Conservation (phyloP, 2,888 invertebrate genomes). For the Cephus nigrinus region DNA sequence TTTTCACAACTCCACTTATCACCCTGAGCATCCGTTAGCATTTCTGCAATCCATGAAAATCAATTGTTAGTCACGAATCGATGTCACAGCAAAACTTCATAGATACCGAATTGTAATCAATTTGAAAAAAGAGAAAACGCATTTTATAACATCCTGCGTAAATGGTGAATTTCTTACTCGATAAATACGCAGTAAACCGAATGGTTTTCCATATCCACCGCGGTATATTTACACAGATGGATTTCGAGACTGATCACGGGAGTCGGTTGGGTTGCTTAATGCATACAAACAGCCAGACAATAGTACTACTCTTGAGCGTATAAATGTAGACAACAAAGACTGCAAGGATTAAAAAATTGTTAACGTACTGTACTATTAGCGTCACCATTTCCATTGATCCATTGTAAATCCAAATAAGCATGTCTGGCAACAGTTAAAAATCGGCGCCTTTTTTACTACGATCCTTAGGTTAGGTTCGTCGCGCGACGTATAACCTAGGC, state of each 20-base stretch:
- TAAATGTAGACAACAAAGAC: not conserved
- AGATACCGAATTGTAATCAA: not conserved
- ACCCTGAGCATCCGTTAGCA: slow-evolving; percentile 31
- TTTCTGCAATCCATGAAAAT: slow-evolving; percentile 22
- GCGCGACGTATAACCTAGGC: not conserved
- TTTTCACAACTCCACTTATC: slow-evolving; percentile 21
- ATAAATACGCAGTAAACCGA: not conserved
- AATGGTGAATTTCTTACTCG: not conserved
- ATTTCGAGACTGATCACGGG: not conserved
- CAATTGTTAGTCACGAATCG: not conserved
- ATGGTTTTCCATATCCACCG: not conserved
- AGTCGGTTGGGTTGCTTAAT: not conserved
- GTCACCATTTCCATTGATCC: not conserved
- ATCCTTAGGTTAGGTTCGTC: not conserved
- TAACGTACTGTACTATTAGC: not conserved
- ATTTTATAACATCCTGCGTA: not conserved
- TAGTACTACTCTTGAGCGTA: not conserved
- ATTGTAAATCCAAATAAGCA: not conserved
- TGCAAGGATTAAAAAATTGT: not conserved
- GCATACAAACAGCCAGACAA: not conserved
- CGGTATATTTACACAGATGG: not conserved
- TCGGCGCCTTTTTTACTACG: not conserved
- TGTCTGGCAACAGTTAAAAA: not conserved
- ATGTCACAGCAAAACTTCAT: not conserved
- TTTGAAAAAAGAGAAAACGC: not conserved